Percentiles rank a stretch among this genome's conserved stretches.
These are phyloP conservation scores for Eumeta japonica DNA, from an alignment of 1,140 invertebrate genomes.

Conservation along the genomic window DNA sequence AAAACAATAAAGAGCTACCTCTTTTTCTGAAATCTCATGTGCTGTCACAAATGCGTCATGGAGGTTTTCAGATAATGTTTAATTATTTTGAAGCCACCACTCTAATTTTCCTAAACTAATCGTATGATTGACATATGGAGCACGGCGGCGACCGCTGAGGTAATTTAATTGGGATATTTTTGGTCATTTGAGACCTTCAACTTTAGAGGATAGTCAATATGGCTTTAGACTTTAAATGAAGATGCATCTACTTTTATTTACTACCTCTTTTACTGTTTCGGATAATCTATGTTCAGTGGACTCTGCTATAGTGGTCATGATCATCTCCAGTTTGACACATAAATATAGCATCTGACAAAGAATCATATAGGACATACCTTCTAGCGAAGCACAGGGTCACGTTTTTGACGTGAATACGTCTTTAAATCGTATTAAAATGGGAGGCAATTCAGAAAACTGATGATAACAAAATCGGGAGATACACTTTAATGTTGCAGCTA, in stretches of 20 bases:
- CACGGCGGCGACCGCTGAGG: conserved; percentile 4
- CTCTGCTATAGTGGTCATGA: too few species aligned
- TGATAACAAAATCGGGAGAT: too few species aligned
- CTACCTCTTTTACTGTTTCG: conserved; percentile 7
- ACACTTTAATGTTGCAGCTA: too few species aligned
- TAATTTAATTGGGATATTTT: conserved; percentile 13
- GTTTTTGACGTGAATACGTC: too few species aligned
- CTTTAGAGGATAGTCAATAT: conserved; percentile 8
- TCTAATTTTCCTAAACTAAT: conserved; percentile 12
- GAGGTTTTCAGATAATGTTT: conserved; percentile 8
- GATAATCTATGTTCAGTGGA: conserved; percentile 4
- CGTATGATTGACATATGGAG: conserved; percentile 3
- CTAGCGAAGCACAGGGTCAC: conserved; percentile 5
- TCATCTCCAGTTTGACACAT: neutral
- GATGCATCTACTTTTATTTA: conserved; percentile 9
- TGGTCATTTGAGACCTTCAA: conserved; percentile 7
- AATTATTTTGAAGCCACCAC: conserved; percentile 6
- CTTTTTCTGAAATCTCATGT: conserved; percentile 7
- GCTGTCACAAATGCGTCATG: conserved; percentile 12
- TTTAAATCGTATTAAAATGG: too few species aligned
- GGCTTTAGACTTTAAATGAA: conserved; percentile 8
- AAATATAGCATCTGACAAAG: conserved; percentile 1
- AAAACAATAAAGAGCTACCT: conserved; percentile 10
- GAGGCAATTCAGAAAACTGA: too few species aligned
- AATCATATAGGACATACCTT: conserved; percentile 5